These are phyloP conservation scores for zebrafish (Danio rerio) DNA, from an alignment of 2,113 vertebrate species.

Conservation along the genomic window GRCz12tu NC_133196.1:7786501-7787000, in stretches of 20 bases:
- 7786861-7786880: too few relatives aligned
- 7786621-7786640: conserved; percentile 3
- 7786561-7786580: conserved; percentile 3
- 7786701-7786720: conserved; percentile 1
- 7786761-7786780: neutral
- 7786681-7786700: neutral
- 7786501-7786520: conserved; percentile 19
- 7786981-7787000: too few relatives aligned
- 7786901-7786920: too few relatives aligned
- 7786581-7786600: neutral
- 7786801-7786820: neutral
- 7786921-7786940: too few relatives aligned
- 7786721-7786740: conserved; percentile 27
- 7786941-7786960: too few relatives aligned
- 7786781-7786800: neutral
- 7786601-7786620: neutral
- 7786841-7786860: too few relatives aligned
- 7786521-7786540: conserved; percentile 47
- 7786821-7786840: neutral
- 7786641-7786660: too few relatives aligned
- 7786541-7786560: conserved; percentile 23
- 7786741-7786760: conserved; percentile 31
- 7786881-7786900: too few relatives aligned
- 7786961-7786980: too few relatives aligned
- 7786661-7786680: too few relatives aligned